Evolutionary conservation across 2,797 vertebrate genomes (phyloP).

Genomic region (Paedocypris micromegethes): DNA sequence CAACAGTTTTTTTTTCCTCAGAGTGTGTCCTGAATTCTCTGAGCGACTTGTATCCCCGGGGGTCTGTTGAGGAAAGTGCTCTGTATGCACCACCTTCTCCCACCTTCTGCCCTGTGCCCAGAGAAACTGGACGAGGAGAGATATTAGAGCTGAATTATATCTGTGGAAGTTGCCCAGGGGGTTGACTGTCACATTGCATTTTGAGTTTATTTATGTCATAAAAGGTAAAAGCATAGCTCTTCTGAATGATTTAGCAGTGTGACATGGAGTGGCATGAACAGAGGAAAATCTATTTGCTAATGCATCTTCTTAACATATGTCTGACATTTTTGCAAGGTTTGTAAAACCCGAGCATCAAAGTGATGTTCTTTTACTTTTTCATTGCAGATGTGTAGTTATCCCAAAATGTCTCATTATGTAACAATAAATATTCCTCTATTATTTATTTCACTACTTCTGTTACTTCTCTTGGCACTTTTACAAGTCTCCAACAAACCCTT

Average conservation of each 20-base stretch:
- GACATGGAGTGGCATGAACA: conserved; percentile 25
- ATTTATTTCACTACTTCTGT: too few species aligned
- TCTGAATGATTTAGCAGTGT: conserved; percentile 45
- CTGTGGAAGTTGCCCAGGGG: conserved; percentile 31
- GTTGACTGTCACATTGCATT: conserved; percentile 40
- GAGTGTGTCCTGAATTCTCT: neutral
- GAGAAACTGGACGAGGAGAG: conserved; percentile 38
- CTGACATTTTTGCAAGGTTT: neutral
- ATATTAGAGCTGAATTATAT: conserved; percentile 45
- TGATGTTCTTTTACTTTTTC: too few species aligned
- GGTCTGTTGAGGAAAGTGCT: conserved; percentile 12
- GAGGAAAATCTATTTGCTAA: conserved; percentile 40
- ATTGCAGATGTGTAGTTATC: too few species aligned
- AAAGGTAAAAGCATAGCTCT: conserved; percentile 32
- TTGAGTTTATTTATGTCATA: conserved; percentile 31
- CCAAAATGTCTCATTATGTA: too few species aligned
- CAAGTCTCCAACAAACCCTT: too few species aligned
- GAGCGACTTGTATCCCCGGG: neutral
- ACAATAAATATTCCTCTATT: too few species aligned
- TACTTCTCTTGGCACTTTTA: too few species aligned
- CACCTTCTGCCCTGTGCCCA: conserved; percentile 26
- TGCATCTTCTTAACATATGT: conserved; percentile 25
- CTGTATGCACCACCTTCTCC: conserved; percentile 40
- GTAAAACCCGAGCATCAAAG: too few species aligned
- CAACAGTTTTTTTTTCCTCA: too few species aligned